These are phyloP conservation scores for honey bee (Apis mellifera) DNA, from an alignment of 1,140 invertebrate genomes.

Conservation along the genomic window Amel_HAv3.1 CM009934.2:10987501-10988000, in stretches of 20 bases:
- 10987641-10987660: conserved; percentile 44
- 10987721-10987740: not conserved
- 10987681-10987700: conserved; percentile 56
- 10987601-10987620: conserved; percentile 64
- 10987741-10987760: conserved; percentile 4
- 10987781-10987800: not conserved
- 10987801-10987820: conserved; percentile 34
- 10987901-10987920: conserved; percentile 54
- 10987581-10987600: conserved; percentile 29
- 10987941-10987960: conserved; percentile 67
- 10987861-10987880: not conserved
- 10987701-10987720: conserved; percentile 58
- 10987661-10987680: conserved; percentile 51
- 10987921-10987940: conserved; percentile 47
- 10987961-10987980: not conserved
- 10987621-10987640: conserved; percentile 60
- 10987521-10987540: not conserved
- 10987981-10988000: conserved; percentile 60
- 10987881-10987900: not conserved
- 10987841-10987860: not conserved
- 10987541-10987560: not conserved
- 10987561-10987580: too few species aligned
- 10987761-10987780: conserved; percentile 31
- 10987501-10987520: conserved; percentile 35
- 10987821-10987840: not conserved